phyloP scores from a whole-genome alignment of 53 echinoderm and acorn worm genomes.

The Holothuria scabra region DNA sequence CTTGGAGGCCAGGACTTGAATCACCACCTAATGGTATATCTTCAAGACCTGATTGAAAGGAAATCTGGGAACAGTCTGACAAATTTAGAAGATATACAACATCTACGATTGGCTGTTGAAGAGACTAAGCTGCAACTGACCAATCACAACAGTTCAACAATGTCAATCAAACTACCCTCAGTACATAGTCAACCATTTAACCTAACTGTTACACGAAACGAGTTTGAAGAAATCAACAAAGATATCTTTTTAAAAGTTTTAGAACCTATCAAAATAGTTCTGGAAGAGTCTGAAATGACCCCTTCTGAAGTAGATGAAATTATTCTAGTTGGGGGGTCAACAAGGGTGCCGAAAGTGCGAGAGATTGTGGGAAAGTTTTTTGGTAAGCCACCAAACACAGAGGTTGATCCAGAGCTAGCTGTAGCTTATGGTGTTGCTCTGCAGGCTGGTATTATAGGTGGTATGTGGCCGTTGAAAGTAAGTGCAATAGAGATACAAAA shows the following conservation, averaged over 20 bases:
- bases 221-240: constrained; percentile 70
- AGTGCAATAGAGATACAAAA: constrained; percentile 80
- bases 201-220: constrained; percentile 61
- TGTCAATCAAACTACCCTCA: constrained; percentile 58
- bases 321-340: constrained; percentile 78
- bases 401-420: constrained; percentile 82
- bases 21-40: constrained; percentile 61
- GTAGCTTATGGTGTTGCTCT: constrained; percentile 85
- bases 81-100: constrained; percentile 67
- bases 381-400: constrained; percentile 71
- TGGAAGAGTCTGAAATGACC: constrained; percentile 61
- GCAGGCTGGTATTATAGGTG: constrained; percentile 90
- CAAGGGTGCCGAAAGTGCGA: constrained; percentile 72
- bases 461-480: constrained; percentile 87
- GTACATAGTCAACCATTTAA: constrained; percentile 45
- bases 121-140: constrained; percentile 77
- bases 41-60: constrained; percentile 61
- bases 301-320: constrained; percentile 74
- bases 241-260: constrained; percentile 78
- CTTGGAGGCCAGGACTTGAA: constrained; percentile 87
- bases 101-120: constrained; percentile 72
- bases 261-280: constrained; percentile 63
- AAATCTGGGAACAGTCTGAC: constrained; percentile 48
- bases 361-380: constrained; percentile 63
- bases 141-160: constrained; percentile 16